A percentile compares a stretch with the other conserved stretches of the same genome.
phyloP scores from a whole-genome alignment of 2,888 invertebrate species.

The Leptinotarsa rubiginosa region DNA sequence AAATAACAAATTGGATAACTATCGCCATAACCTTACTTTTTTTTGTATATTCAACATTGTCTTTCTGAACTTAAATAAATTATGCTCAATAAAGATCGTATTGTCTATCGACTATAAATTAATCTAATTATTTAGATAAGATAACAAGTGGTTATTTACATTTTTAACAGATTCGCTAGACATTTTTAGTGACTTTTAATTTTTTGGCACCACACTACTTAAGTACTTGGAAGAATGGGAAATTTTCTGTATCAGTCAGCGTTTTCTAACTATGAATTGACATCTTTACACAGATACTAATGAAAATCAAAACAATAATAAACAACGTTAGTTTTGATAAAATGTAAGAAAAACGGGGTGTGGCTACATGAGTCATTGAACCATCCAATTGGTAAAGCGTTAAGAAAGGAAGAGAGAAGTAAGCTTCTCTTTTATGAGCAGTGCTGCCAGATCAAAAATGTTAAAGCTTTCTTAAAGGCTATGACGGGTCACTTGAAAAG shows the following conservation, averaged over 20 bases:
- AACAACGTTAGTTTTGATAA: background rate
- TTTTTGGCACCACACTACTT: slow-evolving; percentile 30
- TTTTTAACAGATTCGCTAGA: slow-evolving; percentile 73
- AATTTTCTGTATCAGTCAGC: slow-evolving; percentile 16
- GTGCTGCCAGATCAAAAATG: too few relatives aligned
- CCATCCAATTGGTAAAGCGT: background rate
- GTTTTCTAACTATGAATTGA: slow-evolving; percentile 30
- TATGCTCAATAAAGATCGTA: background rate
- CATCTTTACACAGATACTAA: slow-evolving; percentile 32
- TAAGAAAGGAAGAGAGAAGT: background rate
- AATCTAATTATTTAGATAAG: slow-evolving; percentile 7
- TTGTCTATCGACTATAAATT: background rate
- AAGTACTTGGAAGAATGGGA: slow-evolving; percentile 32
- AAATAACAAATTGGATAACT: slow-evolving; percentile 50
- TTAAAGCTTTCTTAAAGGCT: too few relatives aligned
- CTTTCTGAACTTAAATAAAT: background rate
- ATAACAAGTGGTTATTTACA: slow-evolving; percentile 65
- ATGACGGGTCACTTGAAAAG: too few relatives aligned
- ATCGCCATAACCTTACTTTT: slow-evolving; percentile 13
- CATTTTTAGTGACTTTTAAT: slow-evolving; percentile 61
- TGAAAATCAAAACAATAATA: slow-evolving; percentile 15
- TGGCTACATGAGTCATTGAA: slow-evolving; percentile 10
- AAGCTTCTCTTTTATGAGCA: background rate
- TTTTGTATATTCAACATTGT: background rate
- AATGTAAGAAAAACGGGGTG: background rate